Evolutionary conservation across 2,797 vertebrate genomes (phyloP), one percentile per base, ranked within the genome.

Genomic region (Holocentrus rufus): DNA sequence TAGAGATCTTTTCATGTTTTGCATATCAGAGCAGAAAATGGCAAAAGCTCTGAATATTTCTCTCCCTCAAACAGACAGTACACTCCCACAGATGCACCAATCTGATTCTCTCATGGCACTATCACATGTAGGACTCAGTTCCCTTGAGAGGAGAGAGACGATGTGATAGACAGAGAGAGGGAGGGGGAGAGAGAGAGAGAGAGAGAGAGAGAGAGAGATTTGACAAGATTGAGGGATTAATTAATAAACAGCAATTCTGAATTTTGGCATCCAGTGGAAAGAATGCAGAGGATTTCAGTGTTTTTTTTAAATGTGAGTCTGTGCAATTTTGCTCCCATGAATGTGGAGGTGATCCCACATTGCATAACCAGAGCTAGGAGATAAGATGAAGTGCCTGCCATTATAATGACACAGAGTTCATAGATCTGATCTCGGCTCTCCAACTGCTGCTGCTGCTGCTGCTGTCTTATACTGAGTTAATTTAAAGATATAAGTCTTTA

Each of bases 41-140:
- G n/a, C 23, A 14, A 63, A 58, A 77, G 62, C 74, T 74, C 60
- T 65, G 76, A 63, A 78, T 75, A 57, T 46, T 60, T 72, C 27
- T 75, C 20, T 58, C 56, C 30, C 30, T 68, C 61, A 70, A 57
- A 50, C 66, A 63, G 65, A 56, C 69, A 46, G 31, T 2, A 11
- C 63, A 65, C 70, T 47, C 62, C 25, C 78, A 72, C 69, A 81
- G 50, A 79, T 54, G 83, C 70, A 27, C 67, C 80, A 79, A 62
- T 75, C 77, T 81, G 65, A 86, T 82, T 71, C 56, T 81, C 69
- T 77, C 55, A 58, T 69, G 76, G 47, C 23, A 14, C 81, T 77
- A 63, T 88, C 71, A 46, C 77, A 85, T 73, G 74, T 71, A 65
- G 50, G 67, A 70, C 56, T 74, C 55, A 1, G 53, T 65, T 81